Evolutionary conservation across 2,797 vertebrate genomes (phyloP), one percentile per base, ranked within the genome.

Genomic region (Helarctos malayanus): DNA sequence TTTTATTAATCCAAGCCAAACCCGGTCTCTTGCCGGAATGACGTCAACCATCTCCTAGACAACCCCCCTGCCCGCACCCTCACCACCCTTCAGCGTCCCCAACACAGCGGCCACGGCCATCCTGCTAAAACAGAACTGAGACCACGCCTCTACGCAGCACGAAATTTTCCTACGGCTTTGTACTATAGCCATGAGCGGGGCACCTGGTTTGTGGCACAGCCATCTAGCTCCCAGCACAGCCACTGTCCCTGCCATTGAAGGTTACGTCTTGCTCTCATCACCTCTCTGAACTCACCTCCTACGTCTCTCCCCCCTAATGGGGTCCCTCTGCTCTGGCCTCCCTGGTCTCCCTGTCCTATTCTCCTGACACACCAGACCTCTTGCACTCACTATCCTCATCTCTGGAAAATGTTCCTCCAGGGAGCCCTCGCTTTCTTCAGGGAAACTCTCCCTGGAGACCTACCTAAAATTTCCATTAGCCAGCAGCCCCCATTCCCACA

Each of bases 181-280:
- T 4, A 47, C 10, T 4, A 47, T 7, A 47, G 27, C 27, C 15
- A 49, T 47, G 9, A 49, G 45, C 2, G 4, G 49, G 15, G 45
- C 8, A 8, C 27, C 41, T 2, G 13, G 41, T 29, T 23, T 2
- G 23, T 47, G 9, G 2, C 41, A 75, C 25, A 16, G 7, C 45
- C 73, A 29, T 5, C n/a, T 2, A 65, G 52, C 35, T 93, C 63
- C 27, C 1, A 68, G 21, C 63, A 92, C 23, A 73, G 57, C 18
- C 14, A 1, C 6, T 0, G 0, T 25, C 89, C 35, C 61, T 18
- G 23, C 38, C 10, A 0, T 21, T 21, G n/a, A 78, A 12, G 0
- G 2, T n/a, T 12, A 35, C 12, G 12, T 29, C 54, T 29, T 2
- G 11, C 14, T 52, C 21, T 27, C 32, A 41, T 49, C 27, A 5